Conservation (phyloP, 1,140 invertebrate genomes). For the Dinothrombium tinctorium region DNA sequence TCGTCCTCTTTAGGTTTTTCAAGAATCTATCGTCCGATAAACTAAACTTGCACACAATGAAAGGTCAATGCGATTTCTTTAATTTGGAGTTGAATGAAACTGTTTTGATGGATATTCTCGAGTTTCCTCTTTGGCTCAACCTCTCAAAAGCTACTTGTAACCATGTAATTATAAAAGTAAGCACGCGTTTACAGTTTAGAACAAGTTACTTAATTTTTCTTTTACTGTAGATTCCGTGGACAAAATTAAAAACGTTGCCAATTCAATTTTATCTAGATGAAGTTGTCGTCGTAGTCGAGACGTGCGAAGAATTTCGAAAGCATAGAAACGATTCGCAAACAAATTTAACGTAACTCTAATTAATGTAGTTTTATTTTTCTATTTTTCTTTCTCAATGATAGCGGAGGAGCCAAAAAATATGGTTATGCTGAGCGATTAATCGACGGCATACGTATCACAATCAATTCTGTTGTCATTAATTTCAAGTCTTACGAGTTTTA, state of each 20-base stretch:
- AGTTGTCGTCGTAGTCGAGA: slow-evolving; percentile 65
- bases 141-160: slow-evolving; percentile 80
- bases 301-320: slow-evolving; percentile 40
- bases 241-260: slow-evolving; percentile 85
- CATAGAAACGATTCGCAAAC: not conserved
- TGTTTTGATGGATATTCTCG: slow-evolving; percentile 77
- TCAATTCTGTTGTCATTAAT: slow-evolving; percentile 76
- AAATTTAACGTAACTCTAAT: not conserved
- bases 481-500: slow-evolving; percentile 83
- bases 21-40: slow-evolving; percentile 94
- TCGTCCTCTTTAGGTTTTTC: slow-evolving; percentile 50
- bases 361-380: slow-evolving; percentile 3
- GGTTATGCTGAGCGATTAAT: slow-evolving; percentile 85
- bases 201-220: not conserved
- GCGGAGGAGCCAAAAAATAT: slow-evolving; percentile 35
- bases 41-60: slow-evolving; percentile 85
- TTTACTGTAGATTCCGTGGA: slow-evolving; percentile 70
- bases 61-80: slow-evolving; percentile 82
- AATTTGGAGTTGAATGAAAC: slow-evolving; percentile 88
- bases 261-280: slow-evolving; percentile 84
- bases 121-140: slow-evolving; percentile 82
- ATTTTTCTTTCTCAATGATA: slow-evolving; percentile 10
- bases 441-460: slow-evolving; percentile 83
- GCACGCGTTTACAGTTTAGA: slow-evolving; percentile 1
- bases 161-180: slow-evolving; percentile 39